These are phyloP conservation scores for Leptinotarsa lineolata DNA, from an alignment of 1,140 invertebrate species.

Conservation along the genomic window DNA sequence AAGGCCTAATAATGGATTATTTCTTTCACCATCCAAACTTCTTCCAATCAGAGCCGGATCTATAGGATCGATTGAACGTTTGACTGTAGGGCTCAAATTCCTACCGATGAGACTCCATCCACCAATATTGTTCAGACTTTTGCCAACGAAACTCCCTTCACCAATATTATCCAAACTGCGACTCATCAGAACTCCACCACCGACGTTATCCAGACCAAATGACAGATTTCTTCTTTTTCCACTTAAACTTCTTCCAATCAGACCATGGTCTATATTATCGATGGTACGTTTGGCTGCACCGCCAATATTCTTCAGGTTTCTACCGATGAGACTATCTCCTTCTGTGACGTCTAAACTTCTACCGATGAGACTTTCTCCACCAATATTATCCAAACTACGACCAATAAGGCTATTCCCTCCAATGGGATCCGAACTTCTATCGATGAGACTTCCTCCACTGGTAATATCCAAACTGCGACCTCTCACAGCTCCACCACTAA, in stretches of 20 bases:
- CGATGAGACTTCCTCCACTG: conserved; percentile 29
- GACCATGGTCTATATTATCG: conserved; percentile 14
- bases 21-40: no score
- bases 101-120: conserved; percentile 30
- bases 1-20: no score
- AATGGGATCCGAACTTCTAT: conserved; percentile 31
- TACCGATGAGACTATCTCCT: conserved; percentile 27
- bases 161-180: conserved; percentile 36
- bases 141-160: conserved; percentile 27
- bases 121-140: conserved; percentile 34
- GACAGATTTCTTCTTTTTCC: conserved; percentile 31
- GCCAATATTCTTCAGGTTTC: conserved; percentile 30
- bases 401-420: conserved; percentile 29
- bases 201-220: conserved; percentile 29
- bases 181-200: conserved; percentile 29
- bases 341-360: conserved; percentile 31
- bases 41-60: not conserved
- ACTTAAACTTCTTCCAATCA: conserved; percentile 31
- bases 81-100: no score
- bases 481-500: not conserved
- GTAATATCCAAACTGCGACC: not conserved
- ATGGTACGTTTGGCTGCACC: conserved; percentile 14
- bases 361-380: conserved; percentile 29
- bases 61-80: no score
- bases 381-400: not conserved